Conservation (phyloP, 2,888 invertebrate genomes). For the Oscheius onirici region DNA sequence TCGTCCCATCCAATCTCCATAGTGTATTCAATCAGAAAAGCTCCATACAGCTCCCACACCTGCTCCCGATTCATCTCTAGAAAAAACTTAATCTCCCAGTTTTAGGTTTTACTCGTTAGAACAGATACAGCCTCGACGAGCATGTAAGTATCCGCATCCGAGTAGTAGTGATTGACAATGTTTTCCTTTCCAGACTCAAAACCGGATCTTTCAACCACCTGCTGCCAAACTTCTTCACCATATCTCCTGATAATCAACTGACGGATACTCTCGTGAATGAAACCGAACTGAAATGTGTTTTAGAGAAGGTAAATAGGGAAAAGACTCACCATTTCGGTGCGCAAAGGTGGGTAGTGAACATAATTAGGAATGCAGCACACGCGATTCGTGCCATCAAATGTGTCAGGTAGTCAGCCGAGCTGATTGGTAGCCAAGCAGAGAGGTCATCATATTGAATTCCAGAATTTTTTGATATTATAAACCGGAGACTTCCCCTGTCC, state of each 20-base stretch:
- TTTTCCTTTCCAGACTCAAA: conserved; percentile 66
- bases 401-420: too few species aligned
- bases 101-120: conserved; percentile 40
- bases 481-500: too few species aligned
- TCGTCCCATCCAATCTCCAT: conserved; percentile 69
- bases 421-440: too few species aligned
- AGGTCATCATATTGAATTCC: too few species aligned
- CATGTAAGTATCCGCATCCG: conserved; percentile 59
- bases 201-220: conserved; percentile 55
- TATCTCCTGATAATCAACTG: conserved; percentile 60
- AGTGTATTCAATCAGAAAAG: conserved; percentile 62
- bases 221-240: conserved; percentile 61
- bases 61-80: conserved; percentile 10
- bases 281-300: conserved; percentile 58
- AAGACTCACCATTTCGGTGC: not conserved
- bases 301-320: not conserved
- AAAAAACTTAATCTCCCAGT: not conserved
- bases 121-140: conserved; percentile 57
- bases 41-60: conserved; percentile 62
- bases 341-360: not conserved
- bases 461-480: too few species aligned
- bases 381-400: not conserved
- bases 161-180: conserved; percentile 63
- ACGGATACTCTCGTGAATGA: conserved; percentile 66
- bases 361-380: not conserved